A percentile compares a stretch with the other conserved stretches of the same genome.
phyloP scores from a whole-genome alignment of 1,140 invertebrate species.

The Hydropsyche tenuis region DNA sequence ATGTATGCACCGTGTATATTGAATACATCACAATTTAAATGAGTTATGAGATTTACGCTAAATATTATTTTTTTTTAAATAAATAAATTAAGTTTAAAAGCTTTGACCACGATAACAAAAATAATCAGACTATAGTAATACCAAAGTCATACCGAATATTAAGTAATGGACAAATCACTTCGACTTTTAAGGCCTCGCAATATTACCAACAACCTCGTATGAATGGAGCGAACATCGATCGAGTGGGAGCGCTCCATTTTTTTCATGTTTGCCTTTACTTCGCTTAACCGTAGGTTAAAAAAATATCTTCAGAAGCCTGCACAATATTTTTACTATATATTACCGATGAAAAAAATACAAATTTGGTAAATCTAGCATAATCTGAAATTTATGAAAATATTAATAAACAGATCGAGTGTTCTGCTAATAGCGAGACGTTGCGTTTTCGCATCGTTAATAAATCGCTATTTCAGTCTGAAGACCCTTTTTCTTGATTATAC shows the following conservation, averaged over 20 bases:
- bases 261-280: background rate
- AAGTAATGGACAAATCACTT: constrained; percentile 30
- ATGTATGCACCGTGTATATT: constrained; percentile 28
- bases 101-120: constrained; percentile 32
- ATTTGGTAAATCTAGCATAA: constrained; percentile 21
- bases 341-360: background rate
- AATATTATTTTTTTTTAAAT: constrained; percentile 13
- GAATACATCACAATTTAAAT: constrained; percentile 27
- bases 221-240: background rate
- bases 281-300: constrained; percentile 16
- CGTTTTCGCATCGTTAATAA: too few relatives aligned
- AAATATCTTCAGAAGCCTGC: constrained; percentile 15
- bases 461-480: too few relatives aligned
- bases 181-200: constrained; percentile 26
- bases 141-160: constrained; percentile 21
- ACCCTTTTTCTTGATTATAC: too few relatives aligned
- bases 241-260: too few relatives aligned
- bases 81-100: constrained; percentile 40
- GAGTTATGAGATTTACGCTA: constrained; percentile 20
- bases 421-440: too few relatives aligned
- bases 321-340: background rate
- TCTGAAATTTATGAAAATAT: too few relatives aligned
- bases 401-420: too few relatives aligned
- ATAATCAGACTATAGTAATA: constrained; percentile 18
- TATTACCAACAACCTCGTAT: constrained; percentile 8